Conservation (phyloP, 2,888 invertebrate species). For the Xestia sexstrigata region DNA sequence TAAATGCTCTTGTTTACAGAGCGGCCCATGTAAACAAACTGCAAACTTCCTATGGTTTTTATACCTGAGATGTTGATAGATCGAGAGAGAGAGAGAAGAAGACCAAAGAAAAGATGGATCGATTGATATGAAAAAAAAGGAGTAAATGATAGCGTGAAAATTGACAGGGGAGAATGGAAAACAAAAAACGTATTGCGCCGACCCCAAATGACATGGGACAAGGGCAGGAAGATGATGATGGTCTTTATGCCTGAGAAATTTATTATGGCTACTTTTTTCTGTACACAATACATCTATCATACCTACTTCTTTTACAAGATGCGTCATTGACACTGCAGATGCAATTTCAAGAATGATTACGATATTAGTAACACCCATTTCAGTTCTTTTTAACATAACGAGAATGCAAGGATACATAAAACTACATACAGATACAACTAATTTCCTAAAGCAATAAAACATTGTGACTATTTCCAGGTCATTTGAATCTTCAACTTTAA, state of each 20-base stretch:
- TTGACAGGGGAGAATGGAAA: too few species aligned
- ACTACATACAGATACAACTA: slow-evolving; percentile 43
- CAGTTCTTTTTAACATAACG: slow-evolving; percentile 24
- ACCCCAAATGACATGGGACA: too few species aligned
- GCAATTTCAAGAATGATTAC: slow-evolving; percentile 12
- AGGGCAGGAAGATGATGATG: not conserved
- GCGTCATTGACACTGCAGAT: slow-evolving; percentile 16
- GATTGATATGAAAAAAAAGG: too few species aligned
- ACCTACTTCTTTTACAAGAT: not conserved
- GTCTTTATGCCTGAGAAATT: not conserved
- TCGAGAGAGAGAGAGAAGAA: too few species aligned
- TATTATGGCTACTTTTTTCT: not conserved
- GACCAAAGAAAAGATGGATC: too few species aligned
- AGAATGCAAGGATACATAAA: slow-evolving; percentile 49
- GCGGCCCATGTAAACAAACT: slow-evolving; percentile 1
- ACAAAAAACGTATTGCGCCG: too few species aligned
- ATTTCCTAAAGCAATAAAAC: slow-evolving; percentile 60
- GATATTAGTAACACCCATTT: slow-evolving; percentile 1
- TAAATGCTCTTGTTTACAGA: slow-evolving; percentile 15
- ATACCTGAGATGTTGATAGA: not conserved
- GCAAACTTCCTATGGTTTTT: not conserved
- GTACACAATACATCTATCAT: not conserved
- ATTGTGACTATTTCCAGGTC: slow-evolving; percentile 38
- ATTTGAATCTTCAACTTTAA: slow-evolving; percentile 42
- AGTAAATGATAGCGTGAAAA: too few species aligned